Evolutionary conservation across 2,113 vertebrate species (phyloP).

Genomic region (Cinclus cinclus): DNA sequence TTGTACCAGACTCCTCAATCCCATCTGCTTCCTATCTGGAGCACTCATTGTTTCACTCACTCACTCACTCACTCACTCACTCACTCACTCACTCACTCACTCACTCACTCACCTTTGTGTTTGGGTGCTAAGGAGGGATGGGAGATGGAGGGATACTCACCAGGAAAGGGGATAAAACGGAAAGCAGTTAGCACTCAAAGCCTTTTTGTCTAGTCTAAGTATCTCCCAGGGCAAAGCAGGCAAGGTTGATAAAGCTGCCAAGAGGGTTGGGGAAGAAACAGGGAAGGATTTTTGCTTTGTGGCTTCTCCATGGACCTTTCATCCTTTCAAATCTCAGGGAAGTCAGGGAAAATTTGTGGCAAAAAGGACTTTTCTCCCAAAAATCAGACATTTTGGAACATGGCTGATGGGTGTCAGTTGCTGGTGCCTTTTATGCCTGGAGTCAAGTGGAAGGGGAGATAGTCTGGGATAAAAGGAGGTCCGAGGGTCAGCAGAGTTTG

Average conservation of each 20-base stretch:
- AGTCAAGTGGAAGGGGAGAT: not conserved
- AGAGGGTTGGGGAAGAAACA: not conserved
- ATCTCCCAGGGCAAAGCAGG: not conserved
- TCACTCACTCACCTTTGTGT: constrained; percentile 49
- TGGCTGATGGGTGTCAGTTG: not conserved
- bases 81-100: constrained; percentile 49
- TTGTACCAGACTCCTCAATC: constrained; percentile 36
- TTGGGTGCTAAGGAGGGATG: not conserved
- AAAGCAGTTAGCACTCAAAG: not conserved
- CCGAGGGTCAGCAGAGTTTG: not conserved
- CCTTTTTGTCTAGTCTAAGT: not conserved
- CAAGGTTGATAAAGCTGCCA: not conserved
- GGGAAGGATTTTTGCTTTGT: not conserved
- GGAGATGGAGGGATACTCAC: not conserved
- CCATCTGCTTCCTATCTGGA: constrained; percentile 65
- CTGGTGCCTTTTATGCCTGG: not conserved
- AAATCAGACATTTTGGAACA: not conserved
- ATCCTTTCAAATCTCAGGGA: not conserved
- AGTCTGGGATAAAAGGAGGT: not conserved
- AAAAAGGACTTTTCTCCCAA: not conserved
- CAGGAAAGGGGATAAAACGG: not conserved
- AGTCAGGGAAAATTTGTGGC: not conserved
- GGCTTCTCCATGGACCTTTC: not conserved
- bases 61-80: constrained; percentile 51
- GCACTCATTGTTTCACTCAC: constrained; percentile 30